Conservation (phyloP, 2,888 invertebrate genomes). For the Hydropsyche betteni region DNA sequence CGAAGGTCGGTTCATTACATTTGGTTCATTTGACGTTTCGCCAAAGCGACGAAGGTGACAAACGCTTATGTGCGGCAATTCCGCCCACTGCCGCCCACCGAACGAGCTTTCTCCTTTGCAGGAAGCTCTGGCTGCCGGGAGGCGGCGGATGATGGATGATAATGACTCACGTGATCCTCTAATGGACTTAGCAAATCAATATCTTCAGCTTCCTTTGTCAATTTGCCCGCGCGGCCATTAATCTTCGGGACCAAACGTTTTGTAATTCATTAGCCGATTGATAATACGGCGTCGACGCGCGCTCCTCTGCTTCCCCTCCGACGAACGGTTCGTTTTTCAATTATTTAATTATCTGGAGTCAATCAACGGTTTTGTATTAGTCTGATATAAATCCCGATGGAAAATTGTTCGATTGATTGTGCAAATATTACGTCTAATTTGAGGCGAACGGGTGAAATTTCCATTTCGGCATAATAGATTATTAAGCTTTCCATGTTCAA, state of each 20-base stretch:
- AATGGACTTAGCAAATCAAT: conserved; percentile 45
- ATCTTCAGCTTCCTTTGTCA: conserved; percentile 45
- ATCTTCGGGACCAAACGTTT: conserved; percentile 36
- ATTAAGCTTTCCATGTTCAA: too few relatives aligned
- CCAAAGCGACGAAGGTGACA: conserved; percentile 23
- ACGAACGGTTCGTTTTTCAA: too few relatives aligned
- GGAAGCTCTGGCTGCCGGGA: conserved; percentile 22
- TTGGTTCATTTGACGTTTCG: conserved; percentile 31
- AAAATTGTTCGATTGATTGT: too few relatives aligned
- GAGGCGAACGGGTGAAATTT: too few relatives aligned
- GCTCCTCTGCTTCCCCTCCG: neutral
- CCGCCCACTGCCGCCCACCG: neutral
- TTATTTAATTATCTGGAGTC: too few relatives aligned
- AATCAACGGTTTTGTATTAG: too few relatives aligned
- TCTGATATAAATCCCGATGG: too few relatives aligned
- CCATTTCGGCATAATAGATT: too few relatives aligned
- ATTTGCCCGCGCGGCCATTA: conserved; percentile 37
- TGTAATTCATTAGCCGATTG: conserved; percentile 41
- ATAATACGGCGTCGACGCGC: conserved; percentile 24
- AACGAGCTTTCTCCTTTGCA: neutral
- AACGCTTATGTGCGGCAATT: conserved; percentile 15
- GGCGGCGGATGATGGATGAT: conserved; percentile 45
- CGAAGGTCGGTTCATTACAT: conserved; percentile 13
- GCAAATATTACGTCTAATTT: too few relatives aligned
- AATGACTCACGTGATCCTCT: conserved; percentile 43